Evolutionary conservation across 2,797 vertebrate species (phyloP), one percentile per base, ranked within the genome.

Genomic region (Onychomys torridus): DNA sequence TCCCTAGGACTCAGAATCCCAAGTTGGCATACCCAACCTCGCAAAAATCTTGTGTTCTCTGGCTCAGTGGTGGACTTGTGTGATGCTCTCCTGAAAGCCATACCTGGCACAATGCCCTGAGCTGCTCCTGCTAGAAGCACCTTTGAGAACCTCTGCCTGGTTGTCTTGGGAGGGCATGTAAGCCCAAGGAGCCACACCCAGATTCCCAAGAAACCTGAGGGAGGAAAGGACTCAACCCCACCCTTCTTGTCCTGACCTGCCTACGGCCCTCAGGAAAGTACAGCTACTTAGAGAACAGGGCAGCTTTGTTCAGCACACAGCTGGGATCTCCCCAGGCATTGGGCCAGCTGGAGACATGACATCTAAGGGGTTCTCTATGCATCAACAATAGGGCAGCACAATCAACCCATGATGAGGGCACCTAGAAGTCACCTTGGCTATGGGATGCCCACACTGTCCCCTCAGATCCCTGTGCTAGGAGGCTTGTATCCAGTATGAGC

Each of bases 41-140:
- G 6, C 46, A 5, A 16, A 71, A 12, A 2, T 9, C 29, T 1
- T 1, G 0, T 0, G 0, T 37, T 25, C 29, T 37, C 63, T 1
- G 14, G 71, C 25, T 69, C 34, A 0, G 19, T 8, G 21, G 79
- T 7, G 6, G 52, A 57, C 2, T 3, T 4, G 27, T 29, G 9
- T 46, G 6, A 2, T 0, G 1, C 29, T 67, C 71, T n/a, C 61
- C 55, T 0, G n/a, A 76, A 81, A 73, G 46, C 71, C 65, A 40
- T 14, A 10, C 59, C 71, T 59, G 85, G 52, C 52, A 11, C 27
- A 2, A 85, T 6, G 5, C 32, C 4, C 82, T 0, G 8, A 29
- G 76, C n/a, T 78, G 69, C 52, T 57, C 57, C n/a, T 57, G 79
- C 82, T 88, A 9, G 5, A n/a, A 76, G 83, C 63, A 65, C 77